These are phyloP conservation scores for Pontoporia blainvillei DNA, from an alignment of 2,113 vertebrate genomes.

Conservation along the genomic window DNA sequence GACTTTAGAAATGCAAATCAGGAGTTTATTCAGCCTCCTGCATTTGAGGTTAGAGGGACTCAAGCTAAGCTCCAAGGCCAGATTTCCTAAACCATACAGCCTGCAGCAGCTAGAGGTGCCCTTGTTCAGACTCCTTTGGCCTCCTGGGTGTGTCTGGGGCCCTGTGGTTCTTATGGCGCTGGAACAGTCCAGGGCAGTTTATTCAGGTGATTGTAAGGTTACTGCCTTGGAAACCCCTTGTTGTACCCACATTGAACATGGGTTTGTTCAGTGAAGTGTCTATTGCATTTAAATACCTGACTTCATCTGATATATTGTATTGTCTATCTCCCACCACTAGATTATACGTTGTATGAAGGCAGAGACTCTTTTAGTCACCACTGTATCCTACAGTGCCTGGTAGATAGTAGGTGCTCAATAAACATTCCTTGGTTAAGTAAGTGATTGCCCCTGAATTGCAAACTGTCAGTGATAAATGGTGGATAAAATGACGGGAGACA, in stretches of 20 bases:
- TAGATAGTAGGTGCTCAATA: not conserved
- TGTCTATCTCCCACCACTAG: not conserved
- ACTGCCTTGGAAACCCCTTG: not conserved
- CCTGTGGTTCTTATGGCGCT: not conserved
- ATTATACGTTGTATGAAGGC: not conserved
- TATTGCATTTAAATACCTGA: not conserved
- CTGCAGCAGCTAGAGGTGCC: not conserved
- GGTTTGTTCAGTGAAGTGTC: not conserved
- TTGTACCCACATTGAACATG: not conserved
- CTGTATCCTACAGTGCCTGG: not conserved
- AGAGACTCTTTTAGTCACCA: not conserved
- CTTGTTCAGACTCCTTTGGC: not conserved
- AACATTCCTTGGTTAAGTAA: not conserved
- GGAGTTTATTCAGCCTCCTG: not conserved
- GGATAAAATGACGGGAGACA: not conserved
- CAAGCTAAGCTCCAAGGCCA: not conserved
- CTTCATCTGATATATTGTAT: not conserved
- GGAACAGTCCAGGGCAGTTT: not conserved
- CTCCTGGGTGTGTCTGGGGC: not conserved
- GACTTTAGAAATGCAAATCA: conserved; percentile 39
- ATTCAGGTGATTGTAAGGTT: not conserved
- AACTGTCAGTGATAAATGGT: not conserved
- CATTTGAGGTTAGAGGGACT: not conserved
- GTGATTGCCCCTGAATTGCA: not conserved
- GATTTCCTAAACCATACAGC: not conserved